Evolutionary conservation across 2,113 vertebrate genomes (phyloP), one percentile per base, ranked within the genome.

Genomic region (Plectropomus leopardus): DNA sequence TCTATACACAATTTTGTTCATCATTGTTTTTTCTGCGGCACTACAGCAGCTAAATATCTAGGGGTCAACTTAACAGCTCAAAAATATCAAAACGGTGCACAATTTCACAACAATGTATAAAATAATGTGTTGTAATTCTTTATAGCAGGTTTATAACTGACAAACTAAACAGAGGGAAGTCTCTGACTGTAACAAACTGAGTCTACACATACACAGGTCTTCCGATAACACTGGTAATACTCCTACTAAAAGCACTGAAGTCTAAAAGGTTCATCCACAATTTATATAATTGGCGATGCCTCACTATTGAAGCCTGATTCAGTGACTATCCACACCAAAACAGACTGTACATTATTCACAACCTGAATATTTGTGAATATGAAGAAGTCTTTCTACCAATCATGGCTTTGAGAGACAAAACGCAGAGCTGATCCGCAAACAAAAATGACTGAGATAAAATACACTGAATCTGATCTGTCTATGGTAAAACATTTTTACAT

Each of bases 1-100:
- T 92, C 89, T 96, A 96, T 96, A 95, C 96, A 97, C 88, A 93
- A 81, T 72, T 72, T 67, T 69, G 28, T 83, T 85, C 54, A 1
- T 67, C 45, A 57, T n/a, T 60, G 16, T 32, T 30, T 88, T 92
- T 92, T 92, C 93, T 94, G 94, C 89, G 84, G 73, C 85, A 92
- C 80, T 66, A 40, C 36, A 40, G 36, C 11, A 82, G 63, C 93
- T 95, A 95, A 94, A 93, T 93, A 87, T 89, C 63, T 83, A 88
- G 81, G 64, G 95, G 88, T 94, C 28, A 90, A 95, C 72, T 63
- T 90, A 85, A 95, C 66, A 78, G 57, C 76, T 83, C 14, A 89
- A 93, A 91, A 89, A 94, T 93, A 96, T 81, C 90, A 90, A 95
- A 92, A 89, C 42, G 48, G 54, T 64, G 44, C 83, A 87, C 80